These are phyloP conservation scores for Leptothorax acervorum DNA, from an alignment of 2,888 invertebrate genomes.

Conservation along the genomic window DNA sequence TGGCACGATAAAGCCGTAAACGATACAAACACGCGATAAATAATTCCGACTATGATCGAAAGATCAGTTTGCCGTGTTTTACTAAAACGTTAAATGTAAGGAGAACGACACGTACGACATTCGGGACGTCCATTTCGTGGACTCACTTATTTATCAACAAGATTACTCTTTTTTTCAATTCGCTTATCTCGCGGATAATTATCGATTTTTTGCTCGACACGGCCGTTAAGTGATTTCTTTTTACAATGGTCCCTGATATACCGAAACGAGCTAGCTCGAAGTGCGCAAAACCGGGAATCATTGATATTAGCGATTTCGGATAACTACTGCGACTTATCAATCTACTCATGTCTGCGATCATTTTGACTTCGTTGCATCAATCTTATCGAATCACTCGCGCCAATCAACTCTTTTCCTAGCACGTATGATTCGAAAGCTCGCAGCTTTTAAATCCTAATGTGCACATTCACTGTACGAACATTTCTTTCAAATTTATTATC, in stretches of 20 bases:
- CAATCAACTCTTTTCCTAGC: neutral
- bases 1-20: conserved; percentile 2
- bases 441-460: neutral
- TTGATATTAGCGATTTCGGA: neutral
- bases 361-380: conserved; percentile 18
- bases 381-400: conserved; percentile 13
- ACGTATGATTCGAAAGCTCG: neutral
- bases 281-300: neutral
- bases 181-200: conserved; percentile 29
- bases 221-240: neutral
- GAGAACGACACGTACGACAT: neutral
- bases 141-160: conserved; percentile 16
- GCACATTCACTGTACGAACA: neutral
- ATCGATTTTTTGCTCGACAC: neutral
- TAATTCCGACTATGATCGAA: conserved; percentile 19
- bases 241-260: neutral
- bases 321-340: conserved; percentile 15
- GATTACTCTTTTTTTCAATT: neutral
- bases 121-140: neutral
- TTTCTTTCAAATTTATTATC: neutral
- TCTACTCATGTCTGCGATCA: neutral
- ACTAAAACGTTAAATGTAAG: neutral
- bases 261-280: neutral
- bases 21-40: conserved; percentile 22
- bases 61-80: conserved; percentile 1